Conservation (phyloP, 2,113 vertebrate genomes). For the Erpornis zantholeuca region DNA sequence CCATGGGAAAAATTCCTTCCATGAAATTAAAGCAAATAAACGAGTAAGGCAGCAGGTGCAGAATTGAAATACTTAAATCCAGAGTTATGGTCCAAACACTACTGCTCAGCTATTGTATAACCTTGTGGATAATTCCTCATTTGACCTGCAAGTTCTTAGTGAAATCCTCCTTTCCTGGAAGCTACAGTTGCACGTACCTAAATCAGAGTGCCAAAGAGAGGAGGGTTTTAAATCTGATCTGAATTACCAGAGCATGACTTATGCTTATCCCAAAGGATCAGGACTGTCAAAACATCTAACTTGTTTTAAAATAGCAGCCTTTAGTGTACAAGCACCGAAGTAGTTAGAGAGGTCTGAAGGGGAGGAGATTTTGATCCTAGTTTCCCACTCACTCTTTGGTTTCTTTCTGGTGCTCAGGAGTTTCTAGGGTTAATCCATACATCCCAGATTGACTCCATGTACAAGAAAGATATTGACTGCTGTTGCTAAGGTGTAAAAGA, state of each 20-base stretch:
- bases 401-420: background rate
- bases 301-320: background rate
- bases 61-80: background rate
- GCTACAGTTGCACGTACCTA: background rate
- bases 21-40: background rate
- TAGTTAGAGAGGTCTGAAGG: background rate
- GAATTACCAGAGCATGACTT: background rate
- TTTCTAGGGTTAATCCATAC: background rate
- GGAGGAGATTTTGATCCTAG: background rate
- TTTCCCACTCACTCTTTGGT: background rate
- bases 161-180: background rate
- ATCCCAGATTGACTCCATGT: background rate
- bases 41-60: background rate
- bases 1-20: background rate
- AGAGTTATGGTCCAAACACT: background rate
- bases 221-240: background rate
- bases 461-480: background rate
- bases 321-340: background rate
- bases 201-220: background rate
- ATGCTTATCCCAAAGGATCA: background rate
- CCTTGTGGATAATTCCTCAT: constrained; percentile 2
- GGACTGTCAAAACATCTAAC: background rate
- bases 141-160: background rate
- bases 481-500: background rate
- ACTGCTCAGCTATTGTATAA: constrained; percentile 4